phyloP scores from a whole-genome alignment of 1,140 invertebrate genomes.

The Anastrepha ludens region DNA sequence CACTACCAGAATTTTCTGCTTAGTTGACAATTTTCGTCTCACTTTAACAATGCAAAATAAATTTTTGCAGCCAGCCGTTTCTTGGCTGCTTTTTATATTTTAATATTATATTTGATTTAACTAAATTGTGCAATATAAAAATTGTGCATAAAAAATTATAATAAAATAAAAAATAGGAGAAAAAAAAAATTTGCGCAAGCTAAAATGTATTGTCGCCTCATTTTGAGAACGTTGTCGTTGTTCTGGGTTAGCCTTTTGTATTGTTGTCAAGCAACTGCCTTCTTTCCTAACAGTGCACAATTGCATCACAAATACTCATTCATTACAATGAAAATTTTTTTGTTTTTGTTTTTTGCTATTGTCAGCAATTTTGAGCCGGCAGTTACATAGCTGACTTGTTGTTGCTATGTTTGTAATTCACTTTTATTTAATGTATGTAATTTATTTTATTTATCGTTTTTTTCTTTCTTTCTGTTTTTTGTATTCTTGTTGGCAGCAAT shows the following conservation, averaged over 20 bases:
- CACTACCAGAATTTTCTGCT: neutral
- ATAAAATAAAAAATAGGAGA: neutral
- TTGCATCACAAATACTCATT: constrained; percentile 19
- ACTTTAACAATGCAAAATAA: neutral
- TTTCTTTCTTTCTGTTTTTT: neutral
- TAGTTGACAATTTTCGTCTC: neutral
- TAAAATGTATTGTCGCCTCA: neutral
- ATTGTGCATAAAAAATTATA: neutral
- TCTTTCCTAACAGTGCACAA: neutral
- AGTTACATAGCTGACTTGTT: neutral
- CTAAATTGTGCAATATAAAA: constrained; percentile 22
- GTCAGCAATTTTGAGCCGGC: neutral
- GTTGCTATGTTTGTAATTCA: constrained; percentile 26
- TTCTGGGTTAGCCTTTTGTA: neutral
- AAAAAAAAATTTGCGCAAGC: neutral
- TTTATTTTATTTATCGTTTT: neutral
- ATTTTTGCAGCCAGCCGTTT: neutral
- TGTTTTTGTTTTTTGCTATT: neutral
- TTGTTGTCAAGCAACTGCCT: neutral
- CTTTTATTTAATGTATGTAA: constrained; percentile 20
- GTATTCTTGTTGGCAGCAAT: neutral
- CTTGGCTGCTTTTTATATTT: constrained; percentile 1
- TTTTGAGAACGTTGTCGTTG: neutral
- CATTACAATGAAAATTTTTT: neutral
- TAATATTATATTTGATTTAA: neutral